A percentile compares a stretch with the other conserved stretches of the same genome.
These are phyloP conservation scores for Stercorarius parasiticus DNA, from an alignment of 2,113 vertebrate species.

Conservation along the genomic window DNA sequence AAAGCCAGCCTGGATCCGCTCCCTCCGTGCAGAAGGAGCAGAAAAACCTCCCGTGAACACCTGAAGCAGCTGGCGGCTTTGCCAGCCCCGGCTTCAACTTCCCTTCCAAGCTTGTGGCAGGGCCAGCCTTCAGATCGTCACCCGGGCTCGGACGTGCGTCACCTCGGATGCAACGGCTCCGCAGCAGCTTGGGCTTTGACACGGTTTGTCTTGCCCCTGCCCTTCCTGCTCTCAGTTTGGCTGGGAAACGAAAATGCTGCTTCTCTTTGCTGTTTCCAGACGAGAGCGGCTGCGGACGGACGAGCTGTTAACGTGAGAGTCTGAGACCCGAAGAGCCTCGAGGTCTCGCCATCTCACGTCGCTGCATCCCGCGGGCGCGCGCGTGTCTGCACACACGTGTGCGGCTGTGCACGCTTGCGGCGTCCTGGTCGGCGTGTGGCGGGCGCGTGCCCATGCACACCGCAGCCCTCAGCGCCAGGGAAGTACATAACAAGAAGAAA, in stretches of 20 bases:
- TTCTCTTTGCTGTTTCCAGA: neutral
- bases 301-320: neutral
- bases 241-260: neutral
- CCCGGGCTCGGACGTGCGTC: neutral
- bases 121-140: neutral
- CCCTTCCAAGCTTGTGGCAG: fast-evolving
- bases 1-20: neutral
- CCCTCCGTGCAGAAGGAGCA: fast-evolving
- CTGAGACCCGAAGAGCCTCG: too few species aligned
- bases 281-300: fast-evolving
- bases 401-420: fast-evolving
- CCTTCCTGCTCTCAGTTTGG: neutral
- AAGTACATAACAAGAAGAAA: neutral
- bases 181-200: neutral
- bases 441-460: fast-evolving
- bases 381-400: too few species aligned
- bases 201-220: neutral
- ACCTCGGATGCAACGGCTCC: neutral
- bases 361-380: neutral
- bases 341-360: fast-evolving
- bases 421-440: neutral
- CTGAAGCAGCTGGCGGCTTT: neutral
- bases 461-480: fast-evolving
- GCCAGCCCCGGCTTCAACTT: neutral
- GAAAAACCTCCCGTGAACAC: neutral